Evolutionary conservation across 2,888 invertebrate genomes (phyloP), one percentile per base, ranked within the genome.

Genomic region (Papilio gigon): DNA sequence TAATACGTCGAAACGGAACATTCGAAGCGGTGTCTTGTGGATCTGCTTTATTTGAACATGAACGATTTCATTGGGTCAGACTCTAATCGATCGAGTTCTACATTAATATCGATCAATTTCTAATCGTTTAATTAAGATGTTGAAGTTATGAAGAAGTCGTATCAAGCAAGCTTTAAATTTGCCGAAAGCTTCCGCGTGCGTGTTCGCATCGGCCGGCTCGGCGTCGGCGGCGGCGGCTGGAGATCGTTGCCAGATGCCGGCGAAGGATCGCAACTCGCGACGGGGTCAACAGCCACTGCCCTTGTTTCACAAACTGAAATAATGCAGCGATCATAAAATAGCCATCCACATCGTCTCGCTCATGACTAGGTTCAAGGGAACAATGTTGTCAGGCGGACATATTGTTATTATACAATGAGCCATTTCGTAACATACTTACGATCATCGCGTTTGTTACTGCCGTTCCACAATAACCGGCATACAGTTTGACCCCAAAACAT

Each of bases 231-330:
- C 83, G 83, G 81, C 84, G 85, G 81, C 85, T 87, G 84, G 81
- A 84, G 90, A 90, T 90, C 87, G 90, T 89, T 88, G 89, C 90
- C 91, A 91, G 90, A 90, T 90, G 90, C 84, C 84, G 84, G 77
- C 84, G 83, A 88, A 89, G 88, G 89, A 89, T 85, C 84, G 85
- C 87, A 84, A 84, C 89, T 86, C 84, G 84, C 87, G 84, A 84
- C 89, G 90, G 90, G 90, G 90, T 90, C 90, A 90, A 90, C 88
- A 91, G 89, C 90, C 90, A 90, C 80, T 89, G 90, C 87, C 88
- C 89, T 89, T 90, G 89, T 90, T 90, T 90, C 86, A 87, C 87
- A 86, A 85, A 88, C 86, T 83, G 82, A 87, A 87, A 85, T 84
- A 86, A 85, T 83, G 80, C 82, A 76, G 79, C 79, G 73, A 81